Percentiles rank a stretch among this genome's conserved stretches.
phyloP scores from a whole-genome alignment of 2,113 vertebrate genomes.

The Neodon shergylaensis region DNA sequence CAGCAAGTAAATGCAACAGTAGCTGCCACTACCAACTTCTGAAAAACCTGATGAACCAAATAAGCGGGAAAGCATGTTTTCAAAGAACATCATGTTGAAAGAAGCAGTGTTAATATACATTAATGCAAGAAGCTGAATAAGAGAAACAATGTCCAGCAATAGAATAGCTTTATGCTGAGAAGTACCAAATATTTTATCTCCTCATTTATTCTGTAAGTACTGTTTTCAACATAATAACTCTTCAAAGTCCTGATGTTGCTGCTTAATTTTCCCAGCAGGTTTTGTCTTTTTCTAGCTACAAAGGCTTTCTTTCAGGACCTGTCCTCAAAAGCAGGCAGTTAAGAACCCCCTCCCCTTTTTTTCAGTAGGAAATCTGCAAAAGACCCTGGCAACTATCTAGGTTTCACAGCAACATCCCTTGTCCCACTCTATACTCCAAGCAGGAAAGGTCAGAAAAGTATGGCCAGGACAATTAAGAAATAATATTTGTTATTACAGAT shows the following conservation, averaged over 20 bases:
- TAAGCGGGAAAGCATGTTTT: not conserved
- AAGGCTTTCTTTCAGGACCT: not conserved
- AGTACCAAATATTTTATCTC: conserved; percentile 23
- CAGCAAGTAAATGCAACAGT: not conserved
- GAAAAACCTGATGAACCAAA: not conserved
- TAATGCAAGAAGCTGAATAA: not conserved
- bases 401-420: not conserved
- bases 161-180: not conserved
- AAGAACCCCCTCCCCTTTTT: not conserved
- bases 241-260: not conserved
- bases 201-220: not conserved
- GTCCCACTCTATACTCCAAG: not conserved
- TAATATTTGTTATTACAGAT: not conserved
- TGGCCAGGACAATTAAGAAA: not conserved
- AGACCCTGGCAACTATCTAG: not conserved
- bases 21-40: not conserved
- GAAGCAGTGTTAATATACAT: not conserved
- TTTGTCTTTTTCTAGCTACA: conserved; percentile 5
- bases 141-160: not conserved
- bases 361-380: not conserved
- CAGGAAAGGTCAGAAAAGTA: not conserved
- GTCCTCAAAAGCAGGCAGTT: not conserved
- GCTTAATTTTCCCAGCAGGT: not conserved
- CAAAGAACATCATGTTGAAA: not conserved
- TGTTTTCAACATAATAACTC: conserved; percentile 19